A percentile compares a stretch with the other conserved stretches of the same genome.
Evolutionary conservation across 2,888 invertebrate species (phyloP).

Genomic region (Eubasilissa splendida): DNA sequence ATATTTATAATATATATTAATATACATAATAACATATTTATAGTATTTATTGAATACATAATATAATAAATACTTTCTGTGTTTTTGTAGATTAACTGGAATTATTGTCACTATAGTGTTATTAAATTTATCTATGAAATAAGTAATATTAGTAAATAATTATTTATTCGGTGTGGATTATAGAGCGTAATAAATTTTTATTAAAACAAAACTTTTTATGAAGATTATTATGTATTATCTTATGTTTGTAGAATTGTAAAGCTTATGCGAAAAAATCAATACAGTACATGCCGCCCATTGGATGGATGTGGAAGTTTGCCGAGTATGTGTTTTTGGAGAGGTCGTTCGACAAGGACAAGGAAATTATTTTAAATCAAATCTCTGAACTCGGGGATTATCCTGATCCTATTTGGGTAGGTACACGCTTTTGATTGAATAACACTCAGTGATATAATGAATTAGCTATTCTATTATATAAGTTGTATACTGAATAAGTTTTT

Average conservation of each 20-base stretch:
- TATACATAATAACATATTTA: too few species aligned
- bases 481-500: background rate
- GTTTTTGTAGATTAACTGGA: too few species aligned
- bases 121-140: background rate
- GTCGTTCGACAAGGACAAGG: slow-evolving; percentile 91
- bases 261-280: slow-evolving; percentile 95
- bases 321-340: slow-evolving; percentile 95
- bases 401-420: slow-evolving; percentile 88
- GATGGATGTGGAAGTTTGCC: slow-evolving; percentile 97
- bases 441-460: background rate
- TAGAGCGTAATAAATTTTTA: too few species aligned
- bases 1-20: too few species aligned
- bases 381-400: slow-evolving; percentile 89
- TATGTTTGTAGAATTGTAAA: slow-evolving; percentile 85
- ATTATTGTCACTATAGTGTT: too few species aligned
- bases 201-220: too few species aligned
- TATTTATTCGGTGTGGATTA: background rate
- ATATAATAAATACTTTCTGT: too few species aligned
- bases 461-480: background rate
- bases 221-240: slow-evolving; percentile 5
- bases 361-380: slow-evolving; percentile 85
- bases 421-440: background rate
- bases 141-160: background rate
- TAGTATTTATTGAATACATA: too few species aligned
- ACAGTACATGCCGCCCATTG: slow-evolving; percentile 91